Evolutionary conservation across 2,888 invertebrate species (phyloP).

Genomic region (Drosophila leonis): DNA sequence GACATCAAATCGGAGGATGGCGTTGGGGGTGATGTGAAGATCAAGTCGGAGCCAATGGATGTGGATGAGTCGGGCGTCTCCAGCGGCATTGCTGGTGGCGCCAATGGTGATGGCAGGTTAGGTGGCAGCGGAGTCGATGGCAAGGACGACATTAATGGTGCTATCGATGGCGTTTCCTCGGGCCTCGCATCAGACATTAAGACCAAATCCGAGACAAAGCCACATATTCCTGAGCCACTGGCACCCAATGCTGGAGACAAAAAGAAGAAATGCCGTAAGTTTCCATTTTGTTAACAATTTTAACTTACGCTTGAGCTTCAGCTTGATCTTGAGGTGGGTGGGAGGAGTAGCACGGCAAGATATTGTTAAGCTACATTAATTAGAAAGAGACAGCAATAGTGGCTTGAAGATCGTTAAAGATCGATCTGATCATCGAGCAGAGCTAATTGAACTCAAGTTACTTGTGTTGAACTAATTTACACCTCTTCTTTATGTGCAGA

Average conservation of each 20-base stretch:
- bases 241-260: conserved; percentile 87
- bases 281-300: neutral
- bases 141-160: conserved; percentile 88
- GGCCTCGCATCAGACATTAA: conserved; percentile 79
- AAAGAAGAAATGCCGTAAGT: conserved; percentile 89
- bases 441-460: no score
- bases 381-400: conserved; percentile 12
- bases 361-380: neutral
- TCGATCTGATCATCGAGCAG: no score
- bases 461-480: no score
- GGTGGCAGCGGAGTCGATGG: conserved; percentile 85
- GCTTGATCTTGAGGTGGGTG: neutral
- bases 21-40: conserved; percentile 55
- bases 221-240: conserved; percentile 87
- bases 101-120: conserved; percentile 61
- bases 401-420: neutral
- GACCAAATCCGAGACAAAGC: conserved; percentile 88
- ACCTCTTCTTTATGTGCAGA: conserved; percentile 85
- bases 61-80: conserved; percentile 74
- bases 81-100: conserved; percentile 26
- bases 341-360: neutral
- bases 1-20: conserved; percentile 81
- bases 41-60: conserved; percentile 86
- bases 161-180: conserved; percentile 82
- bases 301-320: no score